These are phyloP conservation scores for Heliconius eleuchia DNA, from an alignment of 1,140 invertebrate species.

Conservation along the genomic window DNA sequence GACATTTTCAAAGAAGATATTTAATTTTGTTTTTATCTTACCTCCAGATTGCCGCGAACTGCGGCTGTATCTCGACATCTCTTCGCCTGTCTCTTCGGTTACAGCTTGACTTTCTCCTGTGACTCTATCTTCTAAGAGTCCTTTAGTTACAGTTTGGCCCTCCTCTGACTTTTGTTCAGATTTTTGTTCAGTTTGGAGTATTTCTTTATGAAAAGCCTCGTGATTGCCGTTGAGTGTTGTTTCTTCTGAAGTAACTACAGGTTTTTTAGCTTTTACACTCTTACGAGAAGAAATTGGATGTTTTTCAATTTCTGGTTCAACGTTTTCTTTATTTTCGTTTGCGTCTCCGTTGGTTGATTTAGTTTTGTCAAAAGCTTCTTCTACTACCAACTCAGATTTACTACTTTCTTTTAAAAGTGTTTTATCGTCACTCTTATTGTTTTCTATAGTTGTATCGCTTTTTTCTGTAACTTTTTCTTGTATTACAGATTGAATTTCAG, in stretches of 20 bases:
- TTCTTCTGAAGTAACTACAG: conserved; percentile 16
- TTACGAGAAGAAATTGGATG: conserved; percentile 25
- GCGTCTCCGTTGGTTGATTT: background rate
- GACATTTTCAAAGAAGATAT: background rate
- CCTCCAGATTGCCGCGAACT: conserved; percentile 83
- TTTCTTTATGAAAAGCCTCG: conserved; percentile 9
- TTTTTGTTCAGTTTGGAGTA: conserved; percentile 29
- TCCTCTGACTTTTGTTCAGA: conserved; percentile 14
- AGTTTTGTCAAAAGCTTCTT: background rate
- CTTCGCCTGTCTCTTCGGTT: conserved; percentile 74
- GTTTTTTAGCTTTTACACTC: conserved; percentile 29
- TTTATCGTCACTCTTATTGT: background rate
- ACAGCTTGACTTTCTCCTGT: conserved; percentile 61
- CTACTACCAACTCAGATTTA: conserved; percentile 23
- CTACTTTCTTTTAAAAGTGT: conserved; percentile 26
- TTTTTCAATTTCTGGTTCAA: conserved; percentile 5
- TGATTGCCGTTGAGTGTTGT: background rate
- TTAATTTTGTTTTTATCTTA: conserved; percentile 49
- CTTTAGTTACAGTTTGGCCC: conserved; percentile 33
- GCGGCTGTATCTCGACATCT: conserved; percentile 83
- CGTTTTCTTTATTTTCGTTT: conserved; percentile 17
- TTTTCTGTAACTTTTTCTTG: conserved; percentile 5
- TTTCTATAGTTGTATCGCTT: background rate
- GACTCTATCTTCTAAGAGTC: conserved; percentile 40
- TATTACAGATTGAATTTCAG: conserved; percentile 28